These are phyloP conservation scores for Cremastobaeus sp. DNA, from an alignment of 2,888 invertebrate genomes.

Conservation along the genomic window DNA sequence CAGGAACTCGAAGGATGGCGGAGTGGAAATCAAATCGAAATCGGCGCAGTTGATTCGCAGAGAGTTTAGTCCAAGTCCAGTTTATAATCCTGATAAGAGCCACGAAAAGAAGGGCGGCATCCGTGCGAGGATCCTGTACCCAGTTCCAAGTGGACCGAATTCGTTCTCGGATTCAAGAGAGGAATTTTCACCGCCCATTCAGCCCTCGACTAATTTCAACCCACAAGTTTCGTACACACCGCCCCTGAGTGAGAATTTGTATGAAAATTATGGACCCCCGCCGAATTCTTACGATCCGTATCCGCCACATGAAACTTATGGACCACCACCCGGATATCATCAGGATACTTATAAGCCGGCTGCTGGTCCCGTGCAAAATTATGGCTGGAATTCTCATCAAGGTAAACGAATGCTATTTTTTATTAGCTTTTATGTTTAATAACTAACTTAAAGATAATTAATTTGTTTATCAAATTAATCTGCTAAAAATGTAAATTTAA, in stretches of 20 bases:
- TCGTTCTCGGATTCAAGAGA: neutral
- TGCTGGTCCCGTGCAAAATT: neutral
- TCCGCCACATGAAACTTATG: constrained; percentile 66
- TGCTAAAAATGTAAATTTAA: neutral
- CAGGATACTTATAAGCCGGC: constrained; percentile 2
- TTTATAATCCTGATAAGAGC: constrained; percentile 62
- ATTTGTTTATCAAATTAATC: too few relatives aligned
- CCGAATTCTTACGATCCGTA: constrained; percentile 2
- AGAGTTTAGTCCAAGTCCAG: constrained; percentile 67
- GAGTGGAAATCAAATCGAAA: constrained; percentile 55
- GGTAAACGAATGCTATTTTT: too few relatives aligned
- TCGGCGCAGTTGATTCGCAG: constrained; percentile 64
- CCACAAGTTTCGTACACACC: neutral
- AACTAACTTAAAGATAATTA: too few relatives aligned
- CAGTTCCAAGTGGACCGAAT: neutral
- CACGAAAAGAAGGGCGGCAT: too few relatives aligned
- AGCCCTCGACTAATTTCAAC: constrained; percentile 31
- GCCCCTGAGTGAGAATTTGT: neutral
- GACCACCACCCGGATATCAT: constrained; percentile 52
- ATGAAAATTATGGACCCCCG: constrained; percentile 69
- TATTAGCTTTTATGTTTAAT: too few relatives aligned
- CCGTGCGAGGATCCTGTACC: constrained; percentile 27
- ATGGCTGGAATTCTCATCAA: constrained; percentile 28
- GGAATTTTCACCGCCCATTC: constrained; percentile 35
- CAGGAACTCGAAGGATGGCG: constrained; percentile 68